phyloP scores from a whole-genome alignment of 2,113 vertebrate species.

The Zapus hudsonius region DNA sequence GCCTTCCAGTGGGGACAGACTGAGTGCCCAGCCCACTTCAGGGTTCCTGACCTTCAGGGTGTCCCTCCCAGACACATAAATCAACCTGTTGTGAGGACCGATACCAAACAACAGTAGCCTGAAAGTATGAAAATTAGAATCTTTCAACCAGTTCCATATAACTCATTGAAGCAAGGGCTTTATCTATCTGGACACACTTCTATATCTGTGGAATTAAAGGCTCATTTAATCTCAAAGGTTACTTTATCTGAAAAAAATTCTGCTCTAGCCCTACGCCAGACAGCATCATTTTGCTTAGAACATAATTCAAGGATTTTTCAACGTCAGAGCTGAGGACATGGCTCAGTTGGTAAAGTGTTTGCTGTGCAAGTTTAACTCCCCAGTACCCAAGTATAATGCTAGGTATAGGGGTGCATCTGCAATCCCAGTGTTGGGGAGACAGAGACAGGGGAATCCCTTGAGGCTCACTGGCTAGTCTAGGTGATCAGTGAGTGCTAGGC shows the following conservation, averaged over 20 bases:
- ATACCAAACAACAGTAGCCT: neutral
- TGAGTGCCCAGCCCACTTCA: neutral
- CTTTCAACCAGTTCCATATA: neutral
- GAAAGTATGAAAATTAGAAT: neutral
- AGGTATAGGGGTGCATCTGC: too few relatives aligned
- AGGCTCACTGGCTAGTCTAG: too few relatives aligned
- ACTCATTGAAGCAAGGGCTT: neutral
- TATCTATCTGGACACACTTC: neutral
- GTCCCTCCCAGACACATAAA: neutral
- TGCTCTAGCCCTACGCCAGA: neutral
- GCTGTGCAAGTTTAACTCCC: too few relatives aligned
- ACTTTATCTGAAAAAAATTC: neutral
- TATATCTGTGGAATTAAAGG: slow-evolving; percentile 12
- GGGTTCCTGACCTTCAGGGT: neutral
- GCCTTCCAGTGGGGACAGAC: neutral
- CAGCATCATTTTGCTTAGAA: neutral
- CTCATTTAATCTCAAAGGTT: neutral
- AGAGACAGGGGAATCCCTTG: too few relatives aligned
- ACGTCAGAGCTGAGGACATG: too few relatives aligned
- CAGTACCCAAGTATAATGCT: too few relatives aligned
- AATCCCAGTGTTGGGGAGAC: too few relatives aligned
- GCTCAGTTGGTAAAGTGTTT: too few relatives aligned
- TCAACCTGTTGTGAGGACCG: neutral
- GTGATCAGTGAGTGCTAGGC: too few relatives aligned
- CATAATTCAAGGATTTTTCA: neutral